These are phyloP conservation scores for Monomorium pharaonis DNA, from an alignment of 1,140 invertebrate species.

Conservation along the genomic window DNA sequence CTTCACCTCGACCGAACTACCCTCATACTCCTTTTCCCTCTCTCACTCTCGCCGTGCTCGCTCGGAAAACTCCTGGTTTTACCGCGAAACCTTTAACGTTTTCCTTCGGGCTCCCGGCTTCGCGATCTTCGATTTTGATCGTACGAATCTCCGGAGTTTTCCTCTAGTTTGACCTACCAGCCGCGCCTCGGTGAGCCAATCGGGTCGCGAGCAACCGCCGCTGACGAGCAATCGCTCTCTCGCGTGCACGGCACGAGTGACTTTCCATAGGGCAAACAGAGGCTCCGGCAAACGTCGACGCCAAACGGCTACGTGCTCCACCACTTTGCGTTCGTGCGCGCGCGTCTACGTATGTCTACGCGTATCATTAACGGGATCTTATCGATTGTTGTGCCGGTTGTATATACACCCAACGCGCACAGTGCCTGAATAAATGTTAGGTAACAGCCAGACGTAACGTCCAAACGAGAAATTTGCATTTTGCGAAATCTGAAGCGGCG, in stretches of 20 bases:
- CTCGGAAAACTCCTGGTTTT: conserved; percentile 29
- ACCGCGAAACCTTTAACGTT: conserved; percentile 38
- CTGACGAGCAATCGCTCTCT: too few relatives aligned
- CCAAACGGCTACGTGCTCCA: background rate
- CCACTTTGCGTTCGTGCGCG: background rate
- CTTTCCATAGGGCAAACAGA: conserved; percentile 20
- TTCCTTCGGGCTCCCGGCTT: background rate
- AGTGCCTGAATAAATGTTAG: conserved; percentile 10
- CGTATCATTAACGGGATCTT: conserved; percentile 56
- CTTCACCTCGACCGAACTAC: background rate
- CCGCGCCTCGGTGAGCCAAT: background rate
- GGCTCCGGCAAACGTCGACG: background rate
- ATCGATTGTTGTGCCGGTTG: conserved; percentile 43
- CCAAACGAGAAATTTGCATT: background rate
- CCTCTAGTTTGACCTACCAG: too few relatives aligned
- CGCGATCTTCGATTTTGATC: background rate
- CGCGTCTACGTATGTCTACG: background rate
- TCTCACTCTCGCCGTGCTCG: background rate
- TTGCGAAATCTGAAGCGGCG: background rate
- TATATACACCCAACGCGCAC: conserved; percentile 4
- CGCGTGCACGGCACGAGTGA: conserved; percentile 8
- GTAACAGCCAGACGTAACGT: background rate
- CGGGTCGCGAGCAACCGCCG: background rate
- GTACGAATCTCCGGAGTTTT: background rate
- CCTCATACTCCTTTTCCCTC: conserved; percentile 27